phyloP scores from a whole-genome alignment of 2,888 invertebrate genomes.

The Limnephilus marmoratus region DNA sequence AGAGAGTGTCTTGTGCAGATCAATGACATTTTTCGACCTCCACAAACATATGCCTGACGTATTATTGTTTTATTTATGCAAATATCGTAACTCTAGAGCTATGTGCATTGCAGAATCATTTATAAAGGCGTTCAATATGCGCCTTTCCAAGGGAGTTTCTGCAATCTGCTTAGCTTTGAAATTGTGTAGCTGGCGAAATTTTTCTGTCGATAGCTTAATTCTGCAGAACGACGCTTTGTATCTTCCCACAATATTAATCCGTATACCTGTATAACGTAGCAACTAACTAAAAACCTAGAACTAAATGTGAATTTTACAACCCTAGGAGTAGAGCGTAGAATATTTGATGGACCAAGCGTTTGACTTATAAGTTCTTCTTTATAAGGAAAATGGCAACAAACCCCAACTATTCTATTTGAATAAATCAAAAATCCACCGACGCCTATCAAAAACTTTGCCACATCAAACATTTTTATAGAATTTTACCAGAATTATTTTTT shows the following conservation, averaged over 20 bases:
- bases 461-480: constrained; percentile 19
- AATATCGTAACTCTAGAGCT: no score
- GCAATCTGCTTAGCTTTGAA: no score
- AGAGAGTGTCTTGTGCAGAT: no score
- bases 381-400: background rate
- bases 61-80: no score
- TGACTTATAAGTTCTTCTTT: constrained; percentile 12
- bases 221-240: background rate
- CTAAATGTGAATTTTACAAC: constrained; percentile 38
- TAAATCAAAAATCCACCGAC: constrained; percentile 8
- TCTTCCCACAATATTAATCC: background rate
- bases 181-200: no score
- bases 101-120: no score
- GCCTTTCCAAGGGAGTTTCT: no score
- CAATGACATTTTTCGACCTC: no score
- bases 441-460: constrained; percentile 8
- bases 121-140: no score
- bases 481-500: background rate
- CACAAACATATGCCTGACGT: no score
- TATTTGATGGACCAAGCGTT: constrained; percentile 53
- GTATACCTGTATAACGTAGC: background rate
- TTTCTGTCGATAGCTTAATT: no score
- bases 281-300: background rate
- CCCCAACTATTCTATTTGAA: background rate
- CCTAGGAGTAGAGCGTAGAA: constrained; percentile 33